These are phyloP conservation scores for Pseudopipra pipra DNA, from an alignment of 2,113 vertebrate genomes.

Conservation along the genomic window DNA sequence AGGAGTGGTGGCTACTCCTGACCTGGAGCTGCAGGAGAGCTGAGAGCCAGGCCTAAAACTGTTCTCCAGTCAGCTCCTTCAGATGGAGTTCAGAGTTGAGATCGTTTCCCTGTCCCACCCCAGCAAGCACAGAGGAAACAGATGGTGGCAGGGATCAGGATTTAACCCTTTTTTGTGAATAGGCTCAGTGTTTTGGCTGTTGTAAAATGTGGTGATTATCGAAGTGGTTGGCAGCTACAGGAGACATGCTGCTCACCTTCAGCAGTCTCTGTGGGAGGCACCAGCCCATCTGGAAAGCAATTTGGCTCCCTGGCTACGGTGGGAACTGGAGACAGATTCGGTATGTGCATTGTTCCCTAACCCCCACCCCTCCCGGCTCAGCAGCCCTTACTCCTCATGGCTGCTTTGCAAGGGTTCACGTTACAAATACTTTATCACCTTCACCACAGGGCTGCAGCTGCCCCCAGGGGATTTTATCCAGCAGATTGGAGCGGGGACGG, in stretches of 20 bases:
- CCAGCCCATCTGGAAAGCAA: background rate
- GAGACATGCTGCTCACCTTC: background rate
- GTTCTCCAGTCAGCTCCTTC: background rate
- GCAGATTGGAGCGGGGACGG: background rate
- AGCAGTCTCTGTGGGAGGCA: background rate
- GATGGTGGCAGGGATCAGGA: background rate
- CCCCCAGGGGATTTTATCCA: background rate
- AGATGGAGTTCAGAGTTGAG: background rate
- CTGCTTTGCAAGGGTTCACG: background rate
- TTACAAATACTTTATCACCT: background rate
- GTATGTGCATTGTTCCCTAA: background rate
- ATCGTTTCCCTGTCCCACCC: background rate
- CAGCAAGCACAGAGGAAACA: background rate
- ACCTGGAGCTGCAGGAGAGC: background rate
- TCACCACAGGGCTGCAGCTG: background rate
- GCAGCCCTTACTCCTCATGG: background rate
- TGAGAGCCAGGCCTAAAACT: background rate
- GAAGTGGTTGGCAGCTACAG: background rate
- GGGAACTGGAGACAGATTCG: background rate
- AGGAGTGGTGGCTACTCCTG: background rate
- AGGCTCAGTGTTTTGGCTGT: background rate
- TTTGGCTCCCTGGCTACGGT: background rate
- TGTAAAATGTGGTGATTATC: background rate
- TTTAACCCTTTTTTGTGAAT: background rate
- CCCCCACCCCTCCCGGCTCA: fast-evolving